Evolutionary conservation across 2,888 invertebrate species (phyloP).

Genomic region (Volucella inflata): DNA sequence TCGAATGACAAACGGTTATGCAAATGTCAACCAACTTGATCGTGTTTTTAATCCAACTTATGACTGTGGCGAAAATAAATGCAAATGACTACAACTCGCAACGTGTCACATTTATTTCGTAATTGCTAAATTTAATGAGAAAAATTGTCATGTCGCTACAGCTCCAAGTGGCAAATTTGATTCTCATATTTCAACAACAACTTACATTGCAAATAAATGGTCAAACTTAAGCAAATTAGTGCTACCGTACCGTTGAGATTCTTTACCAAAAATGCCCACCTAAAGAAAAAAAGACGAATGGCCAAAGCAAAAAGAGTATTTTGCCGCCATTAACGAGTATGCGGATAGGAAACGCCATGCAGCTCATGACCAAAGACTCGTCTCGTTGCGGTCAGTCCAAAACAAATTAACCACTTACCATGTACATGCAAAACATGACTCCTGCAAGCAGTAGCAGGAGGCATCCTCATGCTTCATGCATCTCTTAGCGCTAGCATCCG

Average conservation of each 20-base stretch:
- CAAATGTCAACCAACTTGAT: too few relatives aligned
- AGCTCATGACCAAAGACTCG: slow-evolving; percentile 15
- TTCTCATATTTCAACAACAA: slow-evolving; percentile 56
- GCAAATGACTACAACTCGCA: not conserved
- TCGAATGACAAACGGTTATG: too few relatives aligned
- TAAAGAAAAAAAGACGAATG: not conserved
- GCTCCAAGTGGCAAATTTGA: slow-evolving; percentile 57
- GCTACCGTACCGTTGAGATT: slow-evolving; percentile 61
- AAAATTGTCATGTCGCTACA: slow-evolving; percentile 20
- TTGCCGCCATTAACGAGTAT: not conserved
- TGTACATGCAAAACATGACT: slow-evolving; percentile 74
- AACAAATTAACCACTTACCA: slow-evolving; percentile 75
- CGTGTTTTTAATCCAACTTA: not conserved
- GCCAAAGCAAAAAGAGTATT: slow-evolving; percentile 3
- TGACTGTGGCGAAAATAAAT: not conserved
- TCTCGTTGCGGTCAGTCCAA: slow-evolving; percentile 55
- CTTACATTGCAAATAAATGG: slow-evolving; percentile 67
- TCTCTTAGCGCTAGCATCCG: not conserved
- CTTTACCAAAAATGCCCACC: slow-evolving; percentile 17
- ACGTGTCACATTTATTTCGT: not conserved
- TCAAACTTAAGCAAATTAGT: slow-evolving; percentile 70
- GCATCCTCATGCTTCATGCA: slow-evolving; percentile 27
- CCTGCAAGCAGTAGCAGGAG: slow-evolving; percentile 49
- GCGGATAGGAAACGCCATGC: too few relatives aligned
- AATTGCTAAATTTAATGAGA: slow-evolving; percentile 32